Percentiles rank a stretch among this genome's conserved stretches.
Conservation (phyloP, 2,888 invertebrate genomes). For the Drosophila hamatofila region DNA sequence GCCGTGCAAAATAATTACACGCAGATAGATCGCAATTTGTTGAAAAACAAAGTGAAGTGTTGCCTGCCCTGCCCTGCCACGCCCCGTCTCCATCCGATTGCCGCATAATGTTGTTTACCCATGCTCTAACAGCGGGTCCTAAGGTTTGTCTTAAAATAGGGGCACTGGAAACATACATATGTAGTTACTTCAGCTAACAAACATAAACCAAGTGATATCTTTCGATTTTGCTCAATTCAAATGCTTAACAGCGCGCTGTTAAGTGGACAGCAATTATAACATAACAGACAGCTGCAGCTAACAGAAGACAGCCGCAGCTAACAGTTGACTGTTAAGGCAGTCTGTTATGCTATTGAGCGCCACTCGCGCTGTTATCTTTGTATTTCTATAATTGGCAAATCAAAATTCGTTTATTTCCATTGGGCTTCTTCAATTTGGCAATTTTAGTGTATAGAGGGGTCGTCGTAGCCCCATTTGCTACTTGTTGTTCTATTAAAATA, state of each 20-base stretch:
- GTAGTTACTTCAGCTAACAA: background rate
- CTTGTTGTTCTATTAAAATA: conserved; percentile 48
- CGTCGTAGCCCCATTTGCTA: conserved; percentile 1
- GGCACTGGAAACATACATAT: conserved; percentile 12
- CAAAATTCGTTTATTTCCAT: background rate
- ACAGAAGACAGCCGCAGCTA: background rate
- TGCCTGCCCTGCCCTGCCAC: background rate
- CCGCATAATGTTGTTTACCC: conserved; percentile 34
- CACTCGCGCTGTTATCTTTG: background rate
- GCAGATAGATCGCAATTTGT: conserved; percentile 55
- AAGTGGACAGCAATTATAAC: background rate
- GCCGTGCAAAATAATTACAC: conserved; percentile 59
- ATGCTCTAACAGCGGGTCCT: conserved; percentile 21
- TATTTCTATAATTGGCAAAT: too few relatives aligned
- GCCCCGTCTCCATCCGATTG: background rate
- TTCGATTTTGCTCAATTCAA: background rate
- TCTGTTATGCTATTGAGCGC: background rate
- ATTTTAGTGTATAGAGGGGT: conserved; percentile 16
- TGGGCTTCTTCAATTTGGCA: background rate
- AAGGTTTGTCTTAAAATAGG: conserved; percentile 22
- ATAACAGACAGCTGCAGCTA: background rate
- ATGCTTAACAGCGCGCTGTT: conserved; percentile 1
- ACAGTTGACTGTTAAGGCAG: background rate
- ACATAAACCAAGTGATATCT: background rate
- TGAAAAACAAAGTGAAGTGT: conserved; percentile 55